A percentile compares a stretch with the other conserved stretches of the same genome.
phyloP scores from a whole-genome alignment of 1,140 invertebrate genomes.

The Bombus impatiens region DNA sequence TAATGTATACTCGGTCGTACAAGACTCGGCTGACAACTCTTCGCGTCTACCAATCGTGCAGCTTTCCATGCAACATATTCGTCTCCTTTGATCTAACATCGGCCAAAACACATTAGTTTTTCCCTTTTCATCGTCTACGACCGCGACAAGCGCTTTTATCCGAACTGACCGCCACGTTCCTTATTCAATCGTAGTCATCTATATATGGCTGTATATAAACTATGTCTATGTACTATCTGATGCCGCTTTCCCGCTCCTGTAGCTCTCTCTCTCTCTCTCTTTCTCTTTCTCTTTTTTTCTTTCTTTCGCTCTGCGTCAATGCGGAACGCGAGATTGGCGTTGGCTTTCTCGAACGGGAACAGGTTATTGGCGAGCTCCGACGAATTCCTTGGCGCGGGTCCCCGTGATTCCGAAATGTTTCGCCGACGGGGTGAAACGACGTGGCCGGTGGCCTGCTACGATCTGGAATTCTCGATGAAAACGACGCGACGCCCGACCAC shows the following conservation, averaged over 20 bases:
- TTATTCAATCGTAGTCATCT: constrained; percentile 4
- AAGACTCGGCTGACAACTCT: neutral
- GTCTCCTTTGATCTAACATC: constrained; percentile 38
- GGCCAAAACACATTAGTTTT: neutral
- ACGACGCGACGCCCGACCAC: constrained; percentile 26
- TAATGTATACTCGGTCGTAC: constrained; percentile 78
- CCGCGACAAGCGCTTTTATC: neutral
- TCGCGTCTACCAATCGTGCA: too few species aligned
- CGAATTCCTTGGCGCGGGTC: constrained; percentile 69
- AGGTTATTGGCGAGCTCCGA: constrained; percentile 65
- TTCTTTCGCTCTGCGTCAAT: constrained; percentile 41
- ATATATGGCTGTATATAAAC: constrained; percentile 23
- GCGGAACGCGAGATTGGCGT: constrained; percentile 42
- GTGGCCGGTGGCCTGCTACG: constrained; percentile 32
- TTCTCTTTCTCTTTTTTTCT: neutral
- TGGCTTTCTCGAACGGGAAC: constrained; percentile 61
- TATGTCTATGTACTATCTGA: neutral
- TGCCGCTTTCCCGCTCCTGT: neutral
- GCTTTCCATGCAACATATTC: neutral
- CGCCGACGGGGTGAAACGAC: constrained; percentile 49
- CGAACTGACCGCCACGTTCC: neutral
- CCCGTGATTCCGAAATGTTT: constrained; percentile 60
- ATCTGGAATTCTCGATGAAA: constrained; percentile 52
- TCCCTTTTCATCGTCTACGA: constrained; percentile 16
- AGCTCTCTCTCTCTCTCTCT: too few species aligned